A percentile compares a stretch with the other conserved stretches of the same genome.
Evolutionary conservation across 2,113 vertebrate species (phyloP).

Genomic region (Dromas ardeola): DNA sequence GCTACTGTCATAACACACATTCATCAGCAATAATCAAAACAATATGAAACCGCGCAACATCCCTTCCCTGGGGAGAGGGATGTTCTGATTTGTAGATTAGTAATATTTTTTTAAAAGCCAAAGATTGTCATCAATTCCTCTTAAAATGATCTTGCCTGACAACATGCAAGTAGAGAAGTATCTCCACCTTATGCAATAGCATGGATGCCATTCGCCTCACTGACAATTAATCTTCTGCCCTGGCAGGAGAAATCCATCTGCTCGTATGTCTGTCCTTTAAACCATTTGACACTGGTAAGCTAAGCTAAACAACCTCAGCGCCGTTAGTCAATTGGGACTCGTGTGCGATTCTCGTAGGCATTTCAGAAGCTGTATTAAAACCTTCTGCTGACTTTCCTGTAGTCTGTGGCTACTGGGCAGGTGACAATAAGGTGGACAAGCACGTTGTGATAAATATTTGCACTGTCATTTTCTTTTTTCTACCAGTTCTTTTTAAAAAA

Average conservation of each 20-base stretch:
- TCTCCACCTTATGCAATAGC: not conserved
- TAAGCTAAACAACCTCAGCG: not conserved
- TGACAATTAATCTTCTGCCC: not conserved
- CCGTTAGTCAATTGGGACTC: not conserved
- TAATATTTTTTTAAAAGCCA: not conserved
- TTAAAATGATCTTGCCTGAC: not conserved
- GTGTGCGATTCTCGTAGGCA: not conserved
- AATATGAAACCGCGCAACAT: not conserved
- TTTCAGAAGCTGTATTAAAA: not conserved
- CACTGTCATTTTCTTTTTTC: not conserved
- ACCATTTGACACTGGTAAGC: not conserved
- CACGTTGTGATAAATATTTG: not conserved
- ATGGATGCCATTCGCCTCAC: not conserved
- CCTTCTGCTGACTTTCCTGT: not conserved
- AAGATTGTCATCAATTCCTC: not conserved
- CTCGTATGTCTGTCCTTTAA: not conserved
- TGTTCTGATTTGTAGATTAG: not conserved
- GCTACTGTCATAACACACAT: not conserved
- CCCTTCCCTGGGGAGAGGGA: not conserved
- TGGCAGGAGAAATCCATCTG: not conserved
- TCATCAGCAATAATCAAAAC: not conserved
- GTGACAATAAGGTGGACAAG: not conserved
- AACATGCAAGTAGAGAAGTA: not conserved
- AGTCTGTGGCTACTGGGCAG: not conserved
- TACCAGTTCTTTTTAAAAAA: not conserved